Evolutionary conservation across 2,888 invertebrate species (phyloP).

Genomic region (Agrilus biguttatus): DNA sequence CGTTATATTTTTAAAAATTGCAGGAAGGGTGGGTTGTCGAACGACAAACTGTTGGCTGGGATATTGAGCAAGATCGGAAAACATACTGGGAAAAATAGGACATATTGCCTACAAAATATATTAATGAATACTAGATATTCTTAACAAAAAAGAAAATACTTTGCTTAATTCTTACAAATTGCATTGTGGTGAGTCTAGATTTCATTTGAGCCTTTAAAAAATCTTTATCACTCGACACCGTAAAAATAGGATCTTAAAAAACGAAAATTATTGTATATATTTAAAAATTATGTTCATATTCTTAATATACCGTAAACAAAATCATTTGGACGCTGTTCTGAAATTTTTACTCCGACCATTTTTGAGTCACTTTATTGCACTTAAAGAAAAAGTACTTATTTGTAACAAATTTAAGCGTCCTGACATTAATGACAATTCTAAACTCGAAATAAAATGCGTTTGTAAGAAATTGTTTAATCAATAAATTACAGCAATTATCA

Average conservation of each 20-base stretch:
- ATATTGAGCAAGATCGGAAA: slow-evolving; percentile 37
- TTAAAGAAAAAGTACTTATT: too few species aligned
- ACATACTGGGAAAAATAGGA: slow-evolving; percentile 44
- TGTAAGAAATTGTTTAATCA: too few species aligned
- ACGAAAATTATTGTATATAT: neutral
- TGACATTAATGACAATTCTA: too few species aligned
- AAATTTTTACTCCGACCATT: slow-evolving; percentile 3
- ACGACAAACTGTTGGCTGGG: slow-evolving; percentile 36
- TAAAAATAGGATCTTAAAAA: slow-evolving; percentile 38
- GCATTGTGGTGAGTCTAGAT: slow-evolving; percentile 39
- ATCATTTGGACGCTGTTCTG: slow-evolving; percentile 10
- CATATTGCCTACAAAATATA: slow-evolving; percentile 32
- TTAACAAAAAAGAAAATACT: neutral
- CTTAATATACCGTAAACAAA: slow-evolving; percentile 11
- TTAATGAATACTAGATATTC: neutral
- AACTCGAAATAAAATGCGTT: too few species aligned
- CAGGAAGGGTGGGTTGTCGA: slow-evolving; percentile 15
- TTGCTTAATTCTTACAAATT: slow-evolving; percentile 32
- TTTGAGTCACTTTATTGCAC: neutral
- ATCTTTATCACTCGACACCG: slow-evolving; percentile 41
- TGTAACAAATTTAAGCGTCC: too few species aligned
- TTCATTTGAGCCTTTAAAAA: slow-evolving; percentile 38
- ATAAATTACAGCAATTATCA: too few species aligned
- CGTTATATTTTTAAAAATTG: slow-evolving; percentile 14
- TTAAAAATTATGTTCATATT: neutral